Base-by-base conservation (phyloP, 2,888 invertebrate genomes). In the Latrodectus elegans region DNA sequence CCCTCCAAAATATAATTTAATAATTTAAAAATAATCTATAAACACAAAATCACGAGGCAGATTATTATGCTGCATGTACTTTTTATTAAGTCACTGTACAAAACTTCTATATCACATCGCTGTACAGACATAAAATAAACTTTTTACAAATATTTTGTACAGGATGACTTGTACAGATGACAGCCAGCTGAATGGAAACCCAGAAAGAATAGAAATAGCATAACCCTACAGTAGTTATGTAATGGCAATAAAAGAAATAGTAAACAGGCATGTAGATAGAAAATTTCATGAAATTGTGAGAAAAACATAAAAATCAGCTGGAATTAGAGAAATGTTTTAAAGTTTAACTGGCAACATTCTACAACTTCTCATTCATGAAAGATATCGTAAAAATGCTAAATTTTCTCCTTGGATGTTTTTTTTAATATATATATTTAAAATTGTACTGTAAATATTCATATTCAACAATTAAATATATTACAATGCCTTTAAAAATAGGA, bases 81-180 rank as follows among this genome's bases (percentile, higher is more conserved):
- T 88, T 85, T 88, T 88, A 88, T 84, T 88, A 88, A 88, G 88
- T 89, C 89, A 83, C 89, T 89, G 89, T 89, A 89, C 89, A 89
- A 89, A 89, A 89, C 86, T 83, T 83, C 88, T 86, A 86, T 89
- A 86, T 89, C 76, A 89, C 85, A 79, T 80, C 85, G 83, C 89
- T 89, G 89, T 89, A 89, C 89, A 89, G 74, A 86, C 89, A 89
- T 84, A 89, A 89, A 84, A 89, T 86, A 83, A 38, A 82, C 85
- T 89, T 89, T 89, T 86, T 86, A 89, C 86, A 89, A 83, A 86
- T 86, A 38, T 82, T 89, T 89, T 89, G 83, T 89, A 89, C 89
- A 89, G 86, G 83, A 89, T 84, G 89, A 83, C 83, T 89, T 83
- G 89, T 89, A 89, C 89, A 89, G 89, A 78, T 81, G 88, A 88